Conservation (phyloP, 2,797 vertebrate species). For the Rhynchonycteris naso region DNA sequence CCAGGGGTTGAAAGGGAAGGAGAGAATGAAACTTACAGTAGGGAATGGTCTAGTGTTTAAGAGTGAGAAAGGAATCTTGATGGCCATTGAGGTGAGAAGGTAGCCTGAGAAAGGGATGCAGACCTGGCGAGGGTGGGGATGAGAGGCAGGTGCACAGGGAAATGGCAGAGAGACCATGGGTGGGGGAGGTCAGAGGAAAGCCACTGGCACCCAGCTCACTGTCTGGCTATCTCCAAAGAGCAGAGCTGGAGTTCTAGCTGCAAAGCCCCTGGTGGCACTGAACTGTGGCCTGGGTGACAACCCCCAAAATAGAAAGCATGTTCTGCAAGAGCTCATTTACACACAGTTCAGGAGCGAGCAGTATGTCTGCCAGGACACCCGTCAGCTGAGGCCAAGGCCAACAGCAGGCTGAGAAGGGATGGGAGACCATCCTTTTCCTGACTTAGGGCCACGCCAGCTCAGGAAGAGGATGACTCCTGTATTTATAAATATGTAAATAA, state of each 20-base stretch:
- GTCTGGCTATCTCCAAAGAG: background rate
- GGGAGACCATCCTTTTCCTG: background rate
- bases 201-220: background rate
- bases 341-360: background rate
- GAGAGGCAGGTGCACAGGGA: background rate
- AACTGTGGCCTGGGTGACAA: background rate
- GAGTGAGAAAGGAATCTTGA: background rate
- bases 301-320: background rate
- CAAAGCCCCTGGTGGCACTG: background rate
- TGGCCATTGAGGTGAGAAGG: background rate
- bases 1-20: background rate
- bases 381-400: background rate
- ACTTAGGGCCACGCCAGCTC: background rate
- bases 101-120: background rate
- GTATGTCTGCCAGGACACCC: background rate
- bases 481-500: background rate
- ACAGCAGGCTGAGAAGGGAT: rapidly evolving
- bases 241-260: background rate
- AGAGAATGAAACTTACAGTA: background rate
- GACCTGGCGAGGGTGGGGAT: background rate
- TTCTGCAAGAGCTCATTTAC: background rate
- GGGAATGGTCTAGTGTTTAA: background rate
- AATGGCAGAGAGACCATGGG: background rate
- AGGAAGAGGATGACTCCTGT: background rate
- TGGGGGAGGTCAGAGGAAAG: background rate